Evolutionary conservation across 2,113 vertebrate genomes (phyloP), one percentile per base, ranked within the genome.

Genomic region (Oncorhynchus mykiss): DNA sequence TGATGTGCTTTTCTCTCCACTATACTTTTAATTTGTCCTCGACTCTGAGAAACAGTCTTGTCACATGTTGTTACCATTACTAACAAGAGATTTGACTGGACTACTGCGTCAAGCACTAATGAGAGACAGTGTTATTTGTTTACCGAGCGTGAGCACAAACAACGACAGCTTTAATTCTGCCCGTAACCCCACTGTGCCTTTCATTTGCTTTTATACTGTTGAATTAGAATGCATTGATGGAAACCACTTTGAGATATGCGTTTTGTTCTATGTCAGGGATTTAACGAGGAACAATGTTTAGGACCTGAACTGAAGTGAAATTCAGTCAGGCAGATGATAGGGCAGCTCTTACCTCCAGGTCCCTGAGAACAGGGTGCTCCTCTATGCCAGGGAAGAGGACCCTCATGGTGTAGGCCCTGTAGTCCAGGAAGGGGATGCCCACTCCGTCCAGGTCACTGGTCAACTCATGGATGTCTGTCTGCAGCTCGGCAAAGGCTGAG

Each of bases 301-400:
- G 73, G 11, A 45, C 39, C 9, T 45, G 25, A 22, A 24, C 62
- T 13, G 22, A 69, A 22, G 22, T 11, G 39, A 45, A 11, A 45
- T 45, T 45, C 9, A 45, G 9, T 45, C 39, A 45, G 39, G 9
- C 8, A 45, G 39, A 45, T 45, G 39, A 45, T 45, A 45, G 9
- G 39, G 9, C 5, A 11, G 9, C 22, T 14, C 34, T 25, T 24
- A 69, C 67, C 67, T 69, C 67, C 20, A 69, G 34, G 67, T 69
- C 67, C 82, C 95, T 94, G 34, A 99, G 92, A 5, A 99, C 98
- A 14, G 98, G 98, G 68, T 99, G 98, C 73, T 99, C 97, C 86
- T 99, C 98, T 11, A 98, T 98, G 20, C 98, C 98, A 7, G 98
- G 98, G 83, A 99, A 99, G 14, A 99, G 95, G 59, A 99, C 98